phyloP scores from a whole-genome alignment of 1,140 invertebrate species.

The Anastrepha ludens region DNA sequence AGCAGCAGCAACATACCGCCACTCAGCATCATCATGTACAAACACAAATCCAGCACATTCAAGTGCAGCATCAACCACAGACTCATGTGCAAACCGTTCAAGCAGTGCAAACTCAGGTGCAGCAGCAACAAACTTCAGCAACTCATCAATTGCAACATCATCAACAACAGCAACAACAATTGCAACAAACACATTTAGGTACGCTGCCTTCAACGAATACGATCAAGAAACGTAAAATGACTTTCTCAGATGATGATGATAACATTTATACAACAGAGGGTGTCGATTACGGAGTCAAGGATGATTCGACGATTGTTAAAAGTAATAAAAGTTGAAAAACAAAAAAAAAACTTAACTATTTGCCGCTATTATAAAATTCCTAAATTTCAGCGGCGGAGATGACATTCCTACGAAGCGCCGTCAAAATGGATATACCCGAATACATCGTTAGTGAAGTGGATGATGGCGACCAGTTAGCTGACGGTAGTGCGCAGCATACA shows the following conservation, averaged over 20 bases:
- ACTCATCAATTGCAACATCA: conserved; percentile 57
- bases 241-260: conserved; percentile 72
- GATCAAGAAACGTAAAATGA: conserved; percentile 71
- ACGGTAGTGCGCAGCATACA: conserved; percentile 68
- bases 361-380: neutral
- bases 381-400: conserved; percentile 67
- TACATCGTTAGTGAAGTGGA: conserved; percentile 72
- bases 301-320: conserved; percentile 72
- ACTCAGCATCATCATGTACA: conserved; percentile 62
- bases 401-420: conserved; percentile 69
- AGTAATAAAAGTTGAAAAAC: conserved; percentile 57
- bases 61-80: conserved; percentile 69
- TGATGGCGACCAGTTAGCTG: conserved; percentile 65
- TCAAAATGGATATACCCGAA: conserved; percentile 73
- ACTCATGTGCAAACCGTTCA: conserved; percentile 28
- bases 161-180: conserved; percentile 57
- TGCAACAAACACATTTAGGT: conserved; percentile 62
- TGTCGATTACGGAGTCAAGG: conserved; percentile 69
- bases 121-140: conserved; percentile 61
- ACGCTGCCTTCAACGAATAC: conserved; percentile 64
- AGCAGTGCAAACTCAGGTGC: conserved; percentile 54
- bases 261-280: conserved; percentile 73
- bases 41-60: conserved; percentile 64
- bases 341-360: neutral
- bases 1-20: conserved; percentile 62